phyloP scores from a whole-genome alignment of 2,113 vertebrate species.

The Rynchops niger region DNA sequence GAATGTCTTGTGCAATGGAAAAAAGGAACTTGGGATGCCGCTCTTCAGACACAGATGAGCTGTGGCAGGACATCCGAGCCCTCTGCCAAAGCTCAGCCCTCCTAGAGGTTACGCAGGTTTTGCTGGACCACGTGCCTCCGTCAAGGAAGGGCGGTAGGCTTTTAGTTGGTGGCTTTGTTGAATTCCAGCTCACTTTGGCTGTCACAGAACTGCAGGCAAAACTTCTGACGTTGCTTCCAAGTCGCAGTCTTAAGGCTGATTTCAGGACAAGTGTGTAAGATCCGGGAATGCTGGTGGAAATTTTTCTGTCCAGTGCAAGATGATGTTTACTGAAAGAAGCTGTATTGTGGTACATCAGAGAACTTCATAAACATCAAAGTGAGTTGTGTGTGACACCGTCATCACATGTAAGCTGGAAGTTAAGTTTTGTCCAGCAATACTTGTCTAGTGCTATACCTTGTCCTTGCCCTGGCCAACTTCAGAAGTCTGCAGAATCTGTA shows the following conservation, averaged over 20 bases:
- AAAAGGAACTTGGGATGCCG: not conserved
- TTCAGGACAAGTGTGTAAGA: not conserved
- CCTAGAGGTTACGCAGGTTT: not conserved
- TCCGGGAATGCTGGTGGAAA: not conserved
- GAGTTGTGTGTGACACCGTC: not conserved
- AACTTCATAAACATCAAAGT: not conserved
- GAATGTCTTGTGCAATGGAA: not conserved
- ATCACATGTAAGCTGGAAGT: not conserved
- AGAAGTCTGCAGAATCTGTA: not conserved
- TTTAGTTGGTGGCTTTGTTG: not conserved
- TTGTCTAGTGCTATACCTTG: not conserved
- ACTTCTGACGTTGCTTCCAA: not conserved
- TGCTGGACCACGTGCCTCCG: not conserved
- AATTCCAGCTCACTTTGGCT: not conserved
- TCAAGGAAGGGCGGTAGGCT: rapidly evolving
- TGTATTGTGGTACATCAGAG: not conserved
- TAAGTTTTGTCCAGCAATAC: not conserved
- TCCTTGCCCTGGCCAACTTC: not conserved
- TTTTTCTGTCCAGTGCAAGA: rapidly evolving
- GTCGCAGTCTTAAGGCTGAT: not conserved
- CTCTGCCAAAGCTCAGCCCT: not conserved
- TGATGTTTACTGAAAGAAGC: not conserved
- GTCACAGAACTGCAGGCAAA: not conserved
- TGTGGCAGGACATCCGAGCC: not conserved
- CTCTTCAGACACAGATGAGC: not conserved